Base-by-base conservation (phyloP, 2,888 invertebrate species). In the Geotrupes spiniger region DNA sequence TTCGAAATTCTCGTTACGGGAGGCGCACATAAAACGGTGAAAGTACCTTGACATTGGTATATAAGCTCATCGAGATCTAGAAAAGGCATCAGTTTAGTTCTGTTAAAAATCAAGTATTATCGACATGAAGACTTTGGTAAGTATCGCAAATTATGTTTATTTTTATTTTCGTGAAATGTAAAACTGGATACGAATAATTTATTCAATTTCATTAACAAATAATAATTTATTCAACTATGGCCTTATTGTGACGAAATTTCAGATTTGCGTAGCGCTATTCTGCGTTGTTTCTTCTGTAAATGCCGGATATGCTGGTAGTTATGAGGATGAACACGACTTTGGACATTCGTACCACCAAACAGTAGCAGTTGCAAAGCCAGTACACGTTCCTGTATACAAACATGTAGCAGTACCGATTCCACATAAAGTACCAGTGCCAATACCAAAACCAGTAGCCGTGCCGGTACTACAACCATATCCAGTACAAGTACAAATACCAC, bases 391-490 rank as follows among this genome's bases (percentile, higher is more conserved):
- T n/a, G 74, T 77, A 44, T 72, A 75, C 64, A 76, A 77, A 50
- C 75, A 78, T 53, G 74, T 78, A 48, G 72, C 74, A 8, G 68
- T 71, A 9, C 70, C 68, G 21, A 68, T 71, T 25, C 72, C 72
- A 2, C 72, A 72, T 39, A 60, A 76, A 2, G 68, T 78, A 1
- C 78, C 81, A 0, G 78, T 84, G 26, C 83, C 84, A 36, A 80
- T 84, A 49, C 82, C 83, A 64, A 84, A 82, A 63, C 82, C 84
- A 63, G 74, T 84, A 2, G 78, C 84, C 0, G 78, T 85, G 6
- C 84, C 84, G 5, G 70, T 84, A 46, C 82, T 83, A 0, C 84
- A 84, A 54, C 83, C 83, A 0, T 80, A 84, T 11, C 85, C 84
- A 0, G 83, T 85, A 1, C 82, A 82, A 17, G 74, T 84, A 0